These are phyloP conservation scores for Nomada flava DNA, from an alignment of 2,888 invertebrate species.

Conservation along the genomic window DNA sequence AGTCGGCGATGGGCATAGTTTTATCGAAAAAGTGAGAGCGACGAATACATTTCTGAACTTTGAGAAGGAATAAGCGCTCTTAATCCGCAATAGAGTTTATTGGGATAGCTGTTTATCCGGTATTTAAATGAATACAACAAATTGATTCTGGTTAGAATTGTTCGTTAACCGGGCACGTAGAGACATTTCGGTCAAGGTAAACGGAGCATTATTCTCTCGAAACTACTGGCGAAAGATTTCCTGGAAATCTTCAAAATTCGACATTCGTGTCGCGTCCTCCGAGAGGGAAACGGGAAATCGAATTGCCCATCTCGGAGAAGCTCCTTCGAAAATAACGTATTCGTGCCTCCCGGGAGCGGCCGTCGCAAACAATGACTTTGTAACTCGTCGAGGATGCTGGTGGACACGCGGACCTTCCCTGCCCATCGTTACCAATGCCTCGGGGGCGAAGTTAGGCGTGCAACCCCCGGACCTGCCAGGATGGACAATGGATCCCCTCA, in stretches of 20 bases:
- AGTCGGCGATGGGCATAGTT: too few relatives aligned
- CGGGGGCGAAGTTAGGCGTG: slow-evolving; percentile 65
- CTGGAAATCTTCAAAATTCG: slow-evolving; percentile 1
- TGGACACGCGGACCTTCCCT: slow-evolving; percentile 52
- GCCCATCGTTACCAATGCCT: slow-evolving; percentile 57
- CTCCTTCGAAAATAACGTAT: slow-evolving; percentile 62
- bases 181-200: too few relatives aligned
- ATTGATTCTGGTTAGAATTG: too few relatives aligned
- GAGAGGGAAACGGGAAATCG: background rate
- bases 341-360: slow-evolving; percentile 63
- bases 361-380: slow-evolving; percentile 73
- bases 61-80: too few relatives aligned
- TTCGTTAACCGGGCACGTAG: too few relatives aligned
- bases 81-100: too few relatives aligned
- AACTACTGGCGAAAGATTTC: too few relatives aligned
- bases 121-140: too few relatives aligned
- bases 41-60: too few relatives aligned
- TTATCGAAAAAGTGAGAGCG: too few relatives aligned
- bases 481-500: slow-evolving; percentile 72
- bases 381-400: slow-evolving; percentile 67
- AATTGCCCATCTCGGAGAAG: slow-evolving; percentile 1
- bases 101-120: too few relatives aligned
- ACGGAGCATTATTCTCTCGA: too few relatives aligned
- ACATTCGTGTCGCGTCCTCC: background rate
- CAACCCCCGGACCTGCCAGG: slow-evolving; percentile 58